A percentile compares a stretch with the other conserved stretches of the same genome.
phyloP scores from a whole-genome alignment of 2,113 vertebrate species.

The Anser brachyrhynchus region DNA sequence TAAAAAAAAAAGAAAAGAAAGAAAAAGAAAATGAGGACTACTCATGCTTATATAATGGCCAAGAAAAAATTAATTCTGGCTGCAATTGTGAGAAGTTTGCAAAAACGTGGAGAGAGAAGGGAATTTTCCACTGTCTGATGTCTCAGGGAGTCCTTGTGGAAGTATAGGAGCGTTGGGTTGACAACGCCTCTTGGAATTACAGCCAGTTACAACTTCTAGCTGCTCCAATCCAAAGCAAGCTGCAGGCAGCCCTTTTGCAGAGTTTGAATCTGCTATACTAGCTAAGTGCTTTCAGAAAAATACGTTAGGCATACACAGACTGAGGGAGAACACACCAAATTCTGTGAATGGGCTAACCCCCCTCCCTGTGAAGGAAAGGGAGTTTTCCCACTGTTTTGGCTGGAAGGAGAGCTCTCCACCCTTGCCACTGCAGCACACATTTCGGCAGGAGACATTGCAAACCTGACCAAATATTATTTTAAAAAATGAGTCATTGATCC shows the following conservation, averaged over 20 bases:
- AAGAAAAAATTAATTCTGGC: not conserved
- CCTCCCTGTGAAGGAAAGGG: not conserved
- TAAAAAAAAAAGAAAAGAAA: not conserved
- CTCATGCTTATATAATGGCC: not conserved
- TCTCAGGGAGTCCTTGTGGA: not conserved
- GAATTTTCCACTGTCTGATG: not conserved
- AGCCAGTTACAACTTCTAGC: not conserved
- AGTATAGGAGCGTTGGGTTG: not conserved
- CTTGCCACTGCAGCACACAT: not conserved
- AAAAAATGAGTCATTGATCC: constrained; percentile 31
- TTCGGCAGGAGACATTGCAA: not conserved
- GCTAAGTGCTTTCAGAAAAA: constrained; percentile 26
- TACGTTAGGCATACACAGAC: not conserved
- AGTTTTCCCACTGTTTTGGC: not conserved
- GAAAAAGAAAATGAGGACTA: not conserved
- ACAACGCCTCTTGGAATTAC: not conserved
- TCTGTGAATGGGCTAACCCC: not conserved
- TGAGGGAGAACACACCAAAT: not conserved
- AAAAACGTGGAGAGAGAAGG: not conserved
- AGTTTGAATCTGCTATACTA: not conserved
- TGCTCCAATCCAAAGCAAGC: not conserved
- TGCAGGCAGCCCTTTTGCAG: not conserved
- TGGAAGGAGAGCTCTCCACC: not conserved
- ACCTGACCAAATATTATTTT: constrained; percentile 20
- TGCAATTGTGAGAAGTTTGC: not conserved